phyloP scores from a whole-genome alignment of 2,113 vertebrate species.

The Neogale vison region DNA sequence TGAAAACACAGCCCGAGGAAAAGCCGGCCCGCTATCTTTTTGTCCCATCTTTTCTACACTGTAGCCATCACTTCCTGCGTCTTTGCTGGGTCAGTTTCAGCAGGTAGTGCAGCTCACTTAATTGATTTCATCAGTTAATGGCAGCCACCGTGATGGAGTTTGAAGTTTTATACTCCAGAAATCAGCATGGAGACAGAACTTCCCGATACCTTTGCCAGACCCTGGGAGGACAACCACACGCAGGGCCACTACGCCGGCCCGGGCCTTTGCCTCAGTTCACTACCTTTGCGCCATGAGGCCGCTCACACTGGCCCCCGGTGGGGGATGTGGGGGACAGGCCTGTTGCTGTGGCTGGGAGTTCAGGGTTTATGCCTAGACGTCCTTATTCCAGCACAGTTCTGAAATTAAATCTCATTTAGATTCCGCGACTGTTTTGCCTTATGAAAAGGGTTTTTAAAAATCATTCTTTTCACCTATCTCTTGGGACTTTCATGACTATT shows the following conservation, averaged over 20 bases:
- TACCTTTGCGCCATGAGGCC: too few relatives aligned
- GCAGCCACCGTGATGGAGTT: conserved; percentile 59
- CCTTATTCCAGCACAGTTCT: neutral
- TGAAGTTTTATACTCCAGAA: conserved; percentile 68
- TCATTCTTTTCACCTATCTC: neutral
- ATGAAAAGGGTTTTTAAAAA: neutral
- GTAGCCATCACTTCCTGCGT: conserved; percentile 50
- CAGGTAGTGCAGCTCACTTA: conserved; percentile 41
- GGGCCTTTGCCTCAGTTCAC: neutral
- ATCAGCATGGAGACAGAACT: conserved; percentile 69
- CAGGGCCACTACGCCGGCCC: neutral
- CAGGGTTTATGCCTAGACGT: neutral
- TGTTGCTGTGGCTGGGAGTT: neutral
- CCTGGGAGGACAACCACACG: neutral
- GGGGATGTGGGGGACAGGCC: neutral
- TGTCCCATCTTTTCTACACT: conserved; percentile 48
- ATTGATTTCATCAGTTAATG: conserved; percentile 68
- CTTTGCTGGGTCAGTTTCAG: conserved; percentile 70
- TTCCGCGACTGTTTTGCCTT: conserved; percentile 7
- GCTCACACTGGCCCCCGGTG: accelerated
- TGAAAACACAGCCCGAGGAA: conserved; percentile 63
- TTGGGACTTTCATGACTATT: neutral
- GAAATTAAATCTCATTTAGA: conserved; percentile 6
- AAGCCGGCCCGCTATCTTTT: neutral
- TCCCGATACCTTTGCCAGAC: conserved; percentile 13